Percentiles rank a stretch among this genome's conserved stretches.
Evolutionary conservation across 2,888 invertebrate species (phyloP).

Genomic region (Galeruca laticollis): DNA sequence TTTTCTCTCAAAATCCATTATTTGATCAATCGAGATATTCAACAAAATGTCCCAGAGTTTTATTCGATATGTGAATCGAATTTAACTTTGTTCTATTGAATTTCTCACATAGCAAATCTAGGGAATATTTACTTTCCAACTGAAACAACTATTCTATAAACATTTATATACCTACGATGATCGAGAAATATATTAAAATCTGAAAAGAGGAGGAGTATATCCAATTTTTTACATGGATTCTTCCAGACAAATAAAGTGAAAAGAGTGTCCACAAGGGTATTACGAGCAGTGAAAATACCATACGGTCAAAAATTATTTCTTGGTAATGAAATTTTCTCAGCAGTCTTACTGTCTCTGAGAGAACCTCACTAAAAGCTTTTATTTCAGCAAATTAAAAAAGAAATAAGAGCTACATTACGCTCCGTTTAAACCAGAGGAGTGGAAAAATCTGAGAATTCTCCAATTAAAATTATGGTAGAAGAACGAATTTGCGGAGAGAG

Average conservation of each 20-base stretch:
- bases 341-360: conserved; percentile 11
- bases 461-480: neutral
- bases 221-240: neutral
- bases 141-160: too few species aligned
- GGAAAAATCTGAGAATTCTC: neutral
- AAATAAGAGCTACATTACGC: neutral
- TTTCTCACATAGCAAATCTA: too few species aligned
- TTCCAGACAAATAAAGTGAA: neutral
- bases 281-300: conserved; percentile 9
- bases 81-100: too few species aligned
- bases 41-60: too few species aligned
- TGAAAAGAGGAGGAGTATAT: neutral
- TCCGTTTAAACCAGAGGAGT: neutral
- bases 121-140: too few species aligned
- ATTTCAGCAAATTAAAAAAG: neutral
- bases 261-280: neutral
- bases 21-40: too few species aligned
- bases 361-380: conserved; percentile 11
- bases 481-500: neutral
- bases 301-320: conserved; percentile 25
- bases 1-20: too few species aligned
- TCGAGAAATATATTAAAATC: neutral
- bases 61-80: too few species aligned
- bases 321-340: conserved; percentile 26
- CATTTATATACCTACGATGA: too few species aligned